Base-by-base conservation (phyloP, 2,888 invertebrate species). In the Apeira syringaria region DNA sequence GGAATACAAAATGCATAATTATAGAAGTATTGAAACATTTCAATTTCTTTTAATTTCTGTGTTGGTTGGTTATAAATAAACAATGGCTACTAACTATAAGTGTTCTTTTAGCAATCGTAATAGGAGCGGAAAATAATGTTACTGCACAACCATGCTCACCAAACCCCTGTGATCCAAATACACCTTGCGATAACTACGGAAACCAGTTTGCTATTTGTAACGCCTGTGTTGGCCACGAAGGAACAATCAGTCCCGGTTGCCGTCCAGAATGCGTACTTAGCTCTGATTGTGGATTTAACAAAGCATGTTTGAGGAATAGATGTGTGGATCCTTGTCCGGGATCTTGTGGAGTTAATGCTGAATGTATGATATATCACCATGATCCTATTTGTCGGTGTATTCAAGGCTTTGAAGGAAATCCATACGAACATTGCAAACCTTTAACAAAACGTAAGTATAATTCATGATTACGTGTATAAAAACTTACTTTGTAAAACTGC, bases 181-280 rank as follows among this genome's bases (percentile, higher is more conserved):
- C 92, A 52, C 86, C 92, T 20, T 96, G 96, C 64, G 93, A 93
- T 40, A 91, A 93, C 1, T 95, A 93, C 64, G 94, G 93, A 22
- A 92, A 93, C 63, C 93, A 95, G 66, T 93, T 95, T 25, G 96
- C 96, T 1, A 92, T 96, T 62, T 95, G 96, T 68, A 93, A 95
- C 74, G 91, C 92, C n/a, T 97, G 96, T 68, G 86, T 92, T 58
- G 93, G 94, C 27, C 91, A 93, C 1, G 92, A 93, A 55, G 92
- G 93, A 22, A 84, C 91, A 28, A 93, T 92, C 55, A 94, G 94
- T 76, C 94, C 95, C 13, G 91, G 92, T 18, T 97, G 97, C 59
- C 91, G 94, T 67, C 96, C 96, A 18, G 96, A 97, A 83, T 97
- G 97, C 80, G 82, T 97, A 33, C 91, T 94, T 8, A 94, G 94